A percentile compares a stretch with the other conserved stretches of the same genome.
Evolutionary conservation across 2,888 invertebrate species (phyloP).

Genomic region (Agriopis marginaria): DNA sequence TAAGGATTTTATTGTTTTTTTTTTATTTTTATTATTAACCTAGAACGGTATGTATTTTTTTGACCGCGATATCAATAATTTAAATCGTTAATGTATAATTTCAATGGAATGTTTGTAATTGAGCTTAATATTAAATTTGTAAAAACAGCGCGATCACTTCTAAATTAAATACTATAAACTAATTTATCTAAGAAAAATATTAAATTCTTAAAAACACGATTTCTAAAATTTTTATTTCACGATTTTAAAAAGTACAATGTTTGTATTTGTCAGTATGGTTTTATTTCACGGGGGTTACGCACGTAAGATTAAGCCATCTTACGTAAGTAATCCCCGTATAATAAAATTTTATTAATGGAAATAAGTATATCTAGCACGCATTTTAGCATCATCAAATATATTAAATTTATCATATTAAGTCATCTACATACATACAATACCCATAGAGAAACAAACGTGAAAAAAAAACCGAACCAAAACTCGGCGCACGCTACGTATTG

Average conservation of each 20-base stretch:
- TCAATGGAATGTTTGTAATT: conserved; percentile 23
- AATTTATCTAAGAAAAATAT: conserved; percentile 30
- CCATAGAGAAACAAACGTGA: too few relatives aligned
- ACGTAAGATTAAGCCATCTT: background rate
- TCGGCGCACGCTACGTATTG: too few relatives aligned
- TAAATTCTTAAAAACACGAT: conserved; percentile 3
- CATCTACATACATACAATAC: too few relatives aligned
- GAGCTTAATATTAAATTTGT: conserved; percentile 12
- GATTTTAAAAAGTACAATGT: background rate
- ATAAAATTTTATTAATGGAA: too few relatives aligned
- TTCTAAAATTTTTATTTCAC: conserved; percentile 14
- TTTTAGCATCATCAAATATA: too few relatives aligned
- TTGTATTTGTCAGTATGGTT: background rate
- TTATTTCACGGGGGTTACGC: background rate
- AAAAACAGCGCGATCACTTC: background rate
- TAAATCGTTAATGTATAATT: conserved; percentile 3
- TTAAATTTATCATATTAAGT: background rate
- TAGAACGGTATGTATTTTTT: background rate
- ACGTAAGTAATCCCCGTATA: too few relatives aligned
- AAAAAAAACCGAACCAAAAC: too few relatives aligned
- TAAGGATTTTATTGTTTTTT: background rate
- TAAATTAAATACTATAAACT: background rate
- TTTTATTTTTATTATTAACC: background rate
- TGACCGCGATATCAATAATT: conserved; percentile 2
- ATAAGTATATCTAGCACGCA: too few relatives aligned